These are phyloP conservation scores for Tortricodes alternella DNA, from an alignment of 2,888 invertebrate species.

Conservation along the genomic window DNA sequence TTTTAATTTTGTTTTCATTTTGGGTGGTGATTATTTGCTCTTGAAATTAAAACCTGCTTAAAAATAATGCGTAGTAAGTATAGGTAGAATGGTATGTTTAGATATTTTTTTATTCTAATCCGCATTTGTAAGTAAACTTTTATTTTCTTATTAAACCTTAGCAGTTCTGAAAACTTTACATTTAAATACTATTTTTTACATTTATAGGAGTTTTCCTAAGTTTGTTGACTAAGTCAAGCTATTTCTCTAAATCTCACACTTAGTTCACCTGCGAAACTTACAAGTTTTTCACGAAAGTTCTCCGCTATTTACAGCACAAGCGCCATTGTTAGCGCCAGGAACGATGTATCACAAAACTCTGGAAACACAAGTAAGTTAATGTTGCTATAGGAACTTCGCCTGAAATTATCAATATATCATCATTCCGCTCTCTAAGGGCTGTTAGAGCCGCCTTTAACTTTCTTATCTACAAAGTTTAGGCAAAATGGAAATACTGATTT, in stretches of 20 bases:
- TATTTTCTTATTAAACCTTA: background rate
- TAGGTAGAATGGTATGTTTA: no score
- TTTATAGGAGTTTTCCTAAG: background rate
- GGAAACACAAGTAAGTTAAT: slow-evolving; percentile 55
- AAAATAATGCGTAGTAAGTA: no score
- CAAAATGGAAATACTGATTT: slow-evolving; percentile 52
- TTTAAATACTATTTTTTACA: slow-evolving; percentile 6
- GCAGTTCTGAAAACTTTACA: background rate
- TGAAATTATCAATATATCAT: slow-evolving; percentile 52
- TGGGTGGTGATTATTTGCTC: no score
- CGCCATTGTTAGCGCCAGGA: slow-evolving; percentile 51
- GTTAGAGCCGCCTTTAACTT: slow-evolving; percentile 46
- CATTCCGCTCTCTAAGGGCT: slow-evolving; percentile 39
- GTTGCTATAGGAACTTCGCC: slow-evolving; percentile 44
- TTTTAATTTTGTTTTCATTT: no score
- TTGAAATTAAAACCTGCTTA: no score
- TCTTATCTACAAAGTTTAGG: slow-evolving; percentile 39
- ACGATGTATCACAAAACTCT: slow-evolving; percentile 47
- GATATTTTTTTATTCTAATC: no score
- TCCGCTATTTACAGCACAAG: slow-evolving; percentile 60
- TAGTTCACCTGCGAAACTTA: slow-evolving; percentile 25
- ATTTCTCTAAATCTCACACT: slow-evolving; percentile 23
- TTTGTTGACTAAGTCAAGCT: slow-evolving; percentile 18
- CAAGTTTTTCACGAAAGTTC: slow-evolving; percentile 27
- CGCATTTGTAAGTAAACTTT: no score